Evolutionary conservation across 2,113 vertebrate species (phyloP).

Genomic region (Larimichthys polyactis): DNA sequence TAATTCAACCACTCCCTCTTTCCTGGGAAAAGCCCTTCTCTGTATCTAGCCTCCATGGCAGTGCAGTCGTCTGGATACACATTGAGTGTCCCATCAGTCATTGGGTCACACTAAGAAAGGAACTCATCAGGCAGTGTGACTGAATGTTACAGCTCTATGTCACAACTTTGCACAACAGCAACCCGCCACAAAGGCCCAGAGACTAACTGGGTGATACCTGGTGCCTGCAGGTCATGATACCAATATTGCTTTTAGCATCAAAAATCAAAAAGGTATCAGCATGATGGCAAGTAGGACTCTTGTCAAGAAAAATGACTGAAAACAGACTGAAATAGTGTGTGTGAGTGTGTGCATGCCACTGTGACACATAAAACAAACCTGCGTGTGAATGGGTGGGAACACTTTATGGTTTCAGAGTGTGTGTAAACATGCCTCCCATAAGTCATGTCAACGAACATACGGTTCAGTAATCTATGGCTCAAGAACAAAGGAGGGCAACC

Average conservation of each 20-base stretch:
- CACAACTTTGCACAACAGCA: not conserved
- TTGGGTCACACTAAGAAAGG: not conserved
- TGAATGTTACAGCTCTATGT: conserved; percentile 17
- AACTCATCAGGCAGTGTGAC: not conserved
- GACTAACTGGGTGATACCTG: not conserved
- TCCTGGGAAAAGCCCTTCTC: not conserved
- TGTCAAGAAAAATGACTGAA: not conserved
- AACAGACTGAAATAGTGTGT: not conserved
- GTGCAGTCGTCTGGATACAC: not conserved
- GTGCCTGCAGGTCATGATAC: not conserved
- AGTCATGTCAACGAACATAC: conserved; percentile 3
- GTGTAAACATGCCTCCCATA: conserved; percentile 25
- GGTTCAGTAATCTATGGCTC: not conserved
- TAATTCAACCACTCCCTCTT: not conserved
- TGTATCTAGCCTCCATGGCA: not conserved
- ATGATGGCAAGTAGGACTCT: no score
- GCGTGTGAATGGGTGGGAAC: conserved; percentile 13
- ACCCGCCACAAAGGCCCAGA: not conserved
- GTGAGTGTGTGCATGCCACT: not conserved
- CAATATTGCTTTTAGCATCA: not conserved
- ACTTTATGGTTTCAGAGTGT: conserved; percentile 8
- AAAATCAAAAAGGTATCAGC: no score
- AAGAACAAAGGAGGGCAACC: not conserved
- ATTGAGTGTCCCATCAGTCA: not conserved
- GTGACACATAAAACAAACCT: conserved; percentile 1